Evolutionary conservation across 2,888 invertebrate species (phyloP).

Genomic region (Argyra leucocephala): DNA sequence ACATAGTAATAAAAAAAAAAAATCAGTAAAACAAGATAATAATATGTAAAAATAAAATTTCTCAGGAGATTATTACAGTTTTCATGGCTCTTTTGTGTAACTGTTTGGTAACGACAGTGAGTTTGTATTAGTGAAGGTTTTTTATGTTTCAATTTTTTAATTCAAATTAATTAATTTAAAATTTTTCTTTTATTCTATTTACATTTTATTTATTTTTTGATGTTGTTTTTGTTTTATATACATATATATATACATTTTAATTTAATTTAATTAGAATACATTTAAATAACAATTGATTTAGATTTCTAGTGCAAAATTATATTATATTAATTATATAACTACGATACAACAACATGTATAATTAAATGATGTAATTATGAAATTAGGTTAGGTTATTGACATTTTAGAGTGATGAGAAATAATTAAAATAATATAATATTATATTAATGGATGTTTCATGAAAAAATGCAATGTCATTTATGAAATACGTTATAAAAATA

Average conservation of each 20-base stretch:
- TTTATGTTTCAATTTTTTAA: too few species aligned
- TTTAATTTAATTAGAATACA: not conserved
- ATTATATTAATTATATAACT: not conserved
- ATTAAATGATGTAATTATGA: not conserved
- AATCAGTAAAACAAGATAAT: too few species aligned
- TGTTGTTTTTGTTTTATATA: too few species aligned
- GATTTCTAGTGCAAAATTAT: not conserved
- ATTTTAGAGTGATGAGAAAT: too few species aligned
- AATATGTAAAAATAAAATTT: not conserved
- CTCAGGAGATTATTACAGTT: not conserved
- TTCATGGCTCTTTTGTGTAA: not conserved
- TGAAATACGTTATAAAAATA: too few species aligned
- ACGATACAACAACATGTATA: not conserved
- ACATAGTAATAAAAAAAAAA: too few species aligned
- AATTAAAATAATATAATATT: too few species aligned
- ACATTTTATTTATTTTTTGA: too few species aligned
- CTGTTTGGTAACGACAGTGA: not conserved
- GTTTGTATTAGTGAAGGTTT: too few species aligned
- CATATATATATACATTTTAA: too few species aligned
- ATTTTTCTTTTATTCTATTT: not conserved
- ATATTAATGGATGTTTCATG: too few species aligned
- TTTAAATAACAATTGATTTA: constrained; percentile 1
- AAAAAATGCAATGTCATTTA: too few species aligned
- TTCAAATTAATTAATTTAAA: not conserved
- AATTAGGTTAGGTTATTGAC: not conserved